Evolutionary conservation across 2,888 invertebrate species (phyloP), one percentile per base, ranked within the genome.

Genomic region (Agrotis segetum): DNA sequence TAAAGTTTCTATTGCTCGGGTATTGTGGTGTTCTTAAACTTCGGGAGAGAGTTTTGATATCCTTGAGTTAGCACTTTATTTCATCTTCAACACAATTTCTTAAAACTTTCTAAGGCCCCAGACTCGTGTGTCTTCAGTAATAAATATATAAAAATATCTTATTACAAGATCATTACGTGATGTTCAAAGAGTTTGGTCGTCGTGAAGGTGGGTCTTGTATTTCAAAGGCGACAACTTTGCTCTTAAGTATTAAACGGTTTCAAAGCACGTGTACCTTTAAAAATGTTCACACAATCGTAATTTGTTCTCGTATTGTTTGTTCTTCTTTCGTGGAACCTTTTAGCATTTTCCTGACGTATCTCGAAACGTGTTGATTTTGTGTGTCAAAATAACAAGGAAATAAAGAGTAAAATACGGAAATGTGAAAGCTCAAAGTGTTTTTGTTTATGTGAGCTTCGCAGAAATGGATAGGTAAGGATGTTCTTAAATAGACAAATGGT

Each of bases 101-200:
- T 19, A 65, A 75, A 71, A 71, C 40, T 77, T 72, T 64, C 17
- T 46, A 49, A 59, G 47, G 19, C 56, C 61, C 5, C 34, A 52
- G 58, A 52, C 58, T 63, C 17, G 70, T 64, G 74, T 80, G 72
- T 53, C 61, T 71, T 56, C 46, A 6, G 55, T 65, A 82, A 77
- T 74, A 68, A 40, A 74, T 71, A 53, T 52, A 74, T 70, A 82
- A 72, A 80, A 77, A 77, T 77, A 84, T 82, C 73, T 73, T 84
- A 82, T 84, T 81, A 82, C 84, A 78, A 70, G 78, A 80, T 84
- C 84, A 84, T 84, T 84, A 84, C 55, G 67, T 67, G 76, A 74
- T 79, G 73, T 84, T 82, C 76, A 81, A 84, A 82, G 84, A 70
- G 71, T 58, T 75, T 9, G 60, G 47, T 66, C 50, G 63, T 52